phyloP scores from a whole-genome alignment of 2,113 vertebrate genomes.

The Athene noctua region DNA sequence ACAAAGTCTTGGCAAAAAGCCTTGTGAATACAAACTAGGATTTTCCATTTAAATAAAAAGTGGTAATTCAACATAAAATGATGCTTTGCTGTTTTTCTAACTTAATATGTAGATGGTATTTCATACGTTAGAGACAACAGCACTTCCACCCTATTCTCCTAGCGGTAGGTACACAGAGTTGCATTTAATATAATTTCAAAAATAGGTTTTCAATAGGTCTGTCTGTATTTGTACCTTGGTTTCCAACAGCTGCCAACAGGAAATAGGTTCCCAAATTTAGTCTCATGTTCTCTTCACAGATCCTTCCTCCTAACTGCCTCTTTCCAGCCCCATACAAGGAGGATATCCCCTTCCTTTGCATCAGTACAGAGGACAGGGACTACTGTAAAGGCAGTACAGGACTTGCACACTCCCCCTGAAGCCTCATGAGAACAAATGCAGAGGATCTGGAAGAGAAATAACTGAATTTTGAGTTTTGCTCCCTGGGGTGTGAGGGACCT shows the following conservation, averaged over 20 bases:
- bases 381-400: neutral
- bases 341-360: neutral
- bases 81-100: neutral
- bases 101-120: neutral
- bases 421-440: neutral
- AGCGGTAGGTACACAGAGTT: neutral
- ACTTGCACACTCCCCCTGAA: accelerated
- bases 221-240: too few species aligned
- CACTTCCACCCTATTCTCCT: neutral
- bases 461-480: neutral
- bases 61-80: neutral
- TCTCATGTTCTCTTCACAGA: neutral
- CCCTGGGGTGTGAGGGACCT: neutral
- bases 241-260: neutral
- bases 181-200: accelerated
- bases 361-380: too few species aligned
- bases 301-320: neutral
- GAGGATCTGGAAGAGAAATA: neutral
- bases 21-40: neutral
- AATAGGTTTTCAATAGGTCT: accelerated
- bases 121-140: neutral
- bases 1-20: neutral
- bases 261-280: neutral
- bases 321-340: neutral
- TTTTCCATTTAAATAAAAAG: neutral